These are phyloP conservation scores for Dromococcyx pavoninus DNA, from an alignment of 2,797 vertebrate species.

Conservation along the genomic window DNA sequence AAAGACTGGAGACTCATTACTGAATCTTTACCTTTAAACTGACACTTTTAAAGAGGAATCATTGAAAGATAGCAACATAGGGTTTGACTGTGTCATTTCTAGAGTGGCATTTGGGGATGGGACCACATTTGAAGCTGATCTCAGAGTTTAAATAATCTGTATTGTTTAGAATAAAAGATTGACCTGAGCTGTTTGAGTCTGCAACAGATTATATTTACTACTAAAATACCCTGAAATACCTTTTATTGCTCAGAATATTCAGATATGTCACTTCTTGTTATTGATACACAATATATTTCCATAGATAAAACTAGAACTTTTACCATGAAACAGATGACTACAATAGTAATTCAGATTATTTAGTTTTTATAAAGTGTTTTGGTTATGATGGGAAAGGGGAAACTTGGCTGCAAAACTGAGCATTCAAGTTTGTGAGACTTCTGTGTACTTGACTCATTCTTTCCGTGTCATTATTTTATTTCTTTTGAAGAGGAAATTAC, in stretches of 20 bases:
- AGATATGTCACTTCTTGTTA: conserved; percentile 64
- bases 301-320: conserved; percentile 68
- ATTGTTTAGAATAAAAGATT: conserved; percentile 29
- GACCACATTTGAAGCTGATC: conserved; percentile 43
- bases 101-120: conserved; percentile 18
- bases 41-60: conserved; percentile 24
- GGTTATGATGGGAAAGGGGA: conserved; percentile 57
- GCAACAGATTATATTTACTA: conserved; percentile 61
- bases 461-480: conserved; percentile 77
- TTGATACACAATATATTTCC: conserved; percentile 75
- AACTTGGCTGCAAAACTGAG: conserved; percentile 73
- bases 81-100: conserved; percentile 5
- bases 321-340: conserved; percentile 66
- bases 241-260: conserved; percentile 66
- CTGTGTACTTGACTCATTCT: conserved; percentile 76
- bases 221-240: conserved; percentile 55
- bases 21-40: conserved; percentile 47
- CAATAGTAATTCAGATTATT: conserved; percentile 67
- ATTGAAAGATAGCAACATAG: neutral
- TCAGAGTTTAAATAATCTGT: conserved; percentile 18
- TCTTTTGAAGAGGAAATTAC: conserved; percentile 74
- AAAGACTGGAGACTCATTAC: conserved; percentile 48
- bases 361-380: conserved; percentile 74
- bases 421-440: conserved; percentile 73
- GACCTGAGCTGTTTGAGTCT: conserved; percentile 64